Evolutionary conservation across 2,113 vertebrate genomes (phyloP), one percentile per base, ranked within the genome.

Genomic region (Aviceda subcristata): DNA sequence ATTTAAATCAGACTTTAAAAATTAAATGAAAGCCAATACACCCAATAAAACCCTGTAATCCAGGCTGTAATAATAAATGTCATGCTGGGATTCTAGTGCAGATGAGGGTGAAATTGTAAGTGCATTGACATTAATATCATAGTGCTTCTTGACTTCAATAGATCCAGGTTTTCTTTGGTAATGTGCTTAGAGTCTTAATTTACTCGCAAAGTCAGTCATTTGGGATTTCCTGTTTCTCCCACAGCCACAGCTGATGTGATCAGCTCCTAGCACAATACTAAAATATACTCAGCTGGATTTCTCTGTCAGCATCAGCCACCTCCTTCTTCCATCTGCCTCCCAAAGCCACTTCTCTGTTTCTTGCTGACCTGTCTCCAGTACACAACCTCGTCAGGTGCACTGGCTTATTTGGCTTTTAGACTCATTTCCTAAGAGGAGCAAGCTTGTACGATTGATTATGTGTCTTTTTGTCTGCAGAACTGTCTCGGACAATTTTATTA

Each of bases 1-100:
- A 87, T 90, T 97, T 94, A 87, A 90, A 60, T 95, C 57, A 51
- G 55, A 71, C 39, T 83, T 91, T 43, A 91, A 83, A 85, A 69
- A 79, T 69, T 82, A 91, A 92, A 73, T 76, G 81, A 82, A 94
- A 97, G 22, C 38, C 8, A 88, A 60, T 87, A 86, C 15, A 62
- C 30, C 55, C 2, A 77, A 79, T 87, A 94, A 95, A 95, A 46
- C 29, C 23, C 46, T 76, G 36, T 78, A 90, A 80, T 79, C 38
- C 63, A 93, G 57, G 38, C 50, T 86, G 38, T 43, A 73, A 59
- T 67, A 92, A 82, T 90, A 89, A 86, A 90, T 94, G 66, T 91
- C 77, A 36, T 80, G 41, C n/a, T 76, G 26, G 23, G 91, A 62
- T 89, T 32, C 51, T 72, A 5, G 2, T 53, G 48, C 36, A 81